Percentiles rank a stretch among this genome's conserved stretches.
Evolutionary conservation across 2,888 invertebrate species (phyloP).

Genomic region (Meiosimyza platycephala): DNA sequence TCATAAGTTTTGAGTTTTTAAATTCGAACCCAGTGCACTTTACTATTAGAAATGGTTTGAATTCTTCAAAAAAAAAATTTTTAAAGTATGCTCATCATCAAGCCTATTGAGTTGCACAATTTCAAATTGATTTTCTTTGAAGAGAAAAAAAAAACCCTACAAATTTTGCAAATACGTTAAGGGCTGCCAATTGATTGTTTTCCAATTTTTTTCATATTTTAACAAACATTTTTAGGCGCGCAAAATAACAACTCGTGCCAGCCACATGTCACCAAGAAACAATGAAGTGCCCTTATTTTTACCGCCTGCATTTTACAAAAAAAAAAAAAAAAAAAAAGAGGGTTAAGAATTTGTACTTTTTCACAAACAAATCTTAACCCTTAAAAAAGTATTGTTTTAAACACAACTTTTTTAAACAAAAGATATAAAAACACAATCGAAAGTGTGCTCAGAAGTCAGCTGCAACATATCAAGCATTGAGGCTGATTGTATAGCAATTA

Average conservation of each 20-base stretch:
- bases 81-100: too few relatives aligned
- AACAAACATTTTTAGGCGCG: conserved; percentile 1
- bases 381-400: not conserved
- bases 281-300: conserved; percentile 16
- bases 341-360: conserved; percentile 3
- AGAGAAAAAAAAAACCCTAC: too few relatives aligned
- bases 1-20: too few relatives aligned
- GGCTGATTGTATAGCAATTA: too few relatives aligned
- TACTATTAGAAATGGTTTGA: too few relatives aligned
- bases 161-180: not conserved
- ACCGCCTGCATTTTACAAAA: not conserved
- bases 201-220: too few relatives aligned
- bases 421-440: not conserved
- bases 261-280: conserved; percentile 42
- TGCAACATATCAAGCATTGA: conserved; percentile 19
- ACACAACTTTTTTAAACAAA: too few relatives aligned
- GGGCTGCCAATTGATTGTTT: conserved; percentile 17
- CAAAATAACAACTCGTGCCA: conserved; percentile 39
- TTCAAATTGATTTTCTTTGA: too few relatives aligned
- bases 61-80: too few relatives aligned
- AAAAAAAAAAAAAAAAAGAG: conserved; percentile 9
- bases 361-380: not conserved
- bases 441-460: conserved; percentile 20
- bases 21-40: too few relatives aligned
- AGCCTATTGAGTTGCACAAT: too few relatives aligned